Base-by-base conservation (phyloP, 2,888 invertebrate genomes). In the Chromoteleia sp. region DNA sequence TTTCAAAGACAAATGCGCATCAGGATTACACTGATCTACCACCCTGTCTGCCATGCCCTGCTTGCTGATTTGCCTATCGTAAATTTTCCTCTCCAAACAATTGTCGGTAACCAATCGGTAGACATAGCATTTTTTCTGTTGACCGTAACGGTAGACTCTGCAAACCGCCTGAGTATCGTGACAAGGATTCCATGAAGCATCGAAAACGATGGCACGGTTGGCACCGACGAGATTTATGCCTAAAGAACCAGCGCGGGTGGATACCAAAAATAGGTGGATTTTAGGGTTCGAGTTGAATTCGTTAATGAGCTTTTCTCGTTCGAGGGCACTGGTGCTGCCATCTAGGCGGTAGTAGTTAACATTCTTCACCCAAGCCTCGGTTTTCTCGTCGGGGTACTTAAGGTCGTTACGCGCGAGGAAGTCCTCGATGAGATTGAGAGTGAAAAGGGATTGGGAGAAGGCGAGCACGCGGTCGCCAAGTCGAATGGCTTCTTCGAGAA, bases 171-270 rank as follows among this genome's bases (percentile, higher is more conserved):
- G 98, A 0, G 98, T 97, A 90, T 99, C 99, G 89, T 99, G 99
- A 89, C 99, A 99, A 0, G 99, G 99, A 93, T 99, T 99, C 99
- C 99, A 99, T 39, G 98, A 98, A 10, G 99, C 99, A 92, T 99
- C 99, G 88, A 99, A 96, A 56, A 99, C 98, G 43, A 99, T 96
- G 3, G 99, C 99, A 30, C 99, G 94, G 92, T 99, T 99, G 0
- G 99, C 99, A 12, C 99, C 98, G 15, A 98, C 97, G 82, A 99
- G 94, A 93, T 99, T 99, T 84, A 99, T 99, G 6, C 99, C 99
- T 30, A 99, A 93, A 10, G 98, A 98, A 0, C 99, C 99, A 36
- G 99, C 99, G 85, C 98, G 94, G 0, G 99, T 99, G 0, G 99
- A 99, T 41, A 99, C 98, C 68, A 99, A 93, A 92, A 99, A 99